A percentile compares a stretch with the other conserved stretches of the same genome.
Evolutionary conservation across 2,797 vertebrate genomes (phyloP).

Genomic region (Acrocephalus scirpaceus): DNA sequence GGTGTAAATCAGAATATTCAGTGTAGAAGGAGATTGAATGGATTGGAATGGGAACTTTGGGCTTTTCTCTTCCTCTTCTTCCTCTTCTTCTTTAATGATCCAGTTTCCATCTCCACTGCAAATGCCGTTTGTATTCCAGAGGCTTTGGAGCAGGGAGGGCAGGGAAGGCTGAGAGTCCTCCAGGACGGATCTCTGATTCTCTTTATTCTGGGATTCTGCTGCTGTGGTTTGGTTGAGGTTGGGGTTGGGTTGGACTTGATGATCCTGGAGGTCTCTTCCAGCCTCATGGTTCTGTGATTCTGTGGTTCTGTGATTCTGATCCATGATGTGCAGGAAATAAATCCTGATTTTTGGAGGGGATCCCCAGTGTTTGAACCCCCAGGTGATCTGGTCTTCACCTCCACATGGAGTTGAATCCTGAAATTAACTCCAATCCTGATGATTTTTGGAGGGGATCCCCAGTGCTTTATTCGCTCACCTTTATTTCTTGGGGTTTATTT

Average conservation of each 20-base stretch:
- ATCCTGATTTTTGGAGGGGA: not conserved
- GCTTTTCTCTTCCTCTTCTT: too few species aligned
- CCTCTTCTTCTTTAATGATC: not conserved
- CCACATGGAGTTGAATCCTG: rapidly evolving
- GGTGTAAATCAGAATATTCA: too few species aligned
- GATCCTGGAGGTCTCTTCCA: too few species aligned
- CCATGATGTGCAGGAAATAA: rapidly evolving
- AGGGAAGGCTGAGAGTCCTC: not conserved
- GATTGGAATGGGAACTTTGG: too few species aligned
- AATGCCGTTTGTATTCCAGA: not conserved
- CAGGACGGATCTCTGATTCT: not conserved
- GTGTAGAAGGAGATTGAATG: too few species aligned
- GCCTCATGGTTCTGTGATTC: too few species aligned
- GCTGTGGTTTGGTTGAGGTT: too few species aligned
- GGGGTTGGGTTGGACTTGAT: too few species aligned
- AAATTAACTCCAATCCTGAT: too few species aligned
- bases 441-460: too few species aligned
- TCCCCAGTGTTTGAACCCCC: not conserved
- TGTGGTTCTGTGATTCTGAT: too few species aligned
- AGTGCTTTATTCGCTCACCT: not conserved
- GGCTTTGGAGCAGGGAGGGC: not conserved
- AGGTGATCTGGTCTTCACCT: not conserved
- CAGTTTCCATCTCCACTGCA: not conserved
- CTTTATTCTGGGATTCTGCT: too few species aligned
- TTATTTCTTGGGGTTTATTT: not conserved